Percentiles rank a stretch among this genome's conserved stretches.
Evolutionary conservation across 2,888 invertebrate genomes (phyloP).

Genomic region (Volucella inflata): DNA sequence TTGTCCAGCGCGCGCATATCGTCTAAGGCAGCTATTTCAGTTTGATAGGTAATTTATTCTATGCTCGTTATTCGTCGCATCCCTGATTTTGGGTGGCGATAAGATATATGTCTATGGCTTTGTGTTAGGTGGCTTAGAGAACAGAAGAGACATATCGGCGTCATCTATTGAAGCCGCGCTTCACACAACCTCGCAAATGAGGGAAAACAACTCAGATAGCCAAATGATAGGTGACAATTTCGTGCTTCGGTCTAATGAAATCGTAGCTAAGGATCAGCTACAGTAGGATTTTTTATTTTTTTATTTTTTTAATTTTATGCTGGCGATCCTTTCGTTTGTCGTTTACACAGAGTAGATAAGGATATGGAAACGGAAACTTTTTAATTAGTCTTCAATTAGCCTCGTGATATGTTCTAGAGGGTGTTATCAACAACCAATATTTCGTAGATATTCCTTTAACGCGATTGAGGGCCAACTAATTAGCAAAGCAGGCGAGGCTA

Average conservation of each 20-base stretch:
- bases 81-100: slow-evolving; percentile 75
- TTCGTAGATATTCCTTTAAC: slow-evolving; percentile 27
- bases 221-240: slow-evolving; percentile 68
- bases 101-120: slow-evolving; percentile 60
- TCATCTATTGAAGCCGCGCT: slow-evolving; percentile 80
- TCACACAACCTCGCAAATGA: slow-evolving; percentile 54
- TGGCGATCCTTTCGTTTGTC: slow-evolving; percentile 47
- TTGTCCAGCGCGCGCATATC: slow-evolving; percentile 21
- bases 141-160: slow-evolving; percentile 82
- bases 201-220: slow-evolving; percentile 60
- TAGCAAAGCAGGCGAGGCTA: slow-evolving; percentile 53
- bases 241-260: slow-evolving; percentile 64
- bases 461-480: slow-evolving; percentile 47
- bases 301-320: not conserved
- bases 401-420: slow-evolving; percentile 57
- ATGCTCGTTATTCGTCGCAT: slow-evolving; percentile 73
- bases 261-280: slow-evolving; percentile 53
- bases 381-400: slow-evolving; percentile 73
- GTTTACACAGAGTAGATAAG: slow-evolving; percentile 42
- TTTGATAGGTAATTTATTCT: slow-evolving; percentile 75
- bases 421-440: slow-evolving; percentile 2
- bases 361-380: slow-evolving; percentile 38
- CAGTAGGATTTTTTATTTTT: not conserved
- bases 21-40: slow-evolving; percentile 54
- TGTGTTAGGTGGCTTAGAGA: slow-evolving; percentile 48